Base-by-base conservation (phyloP, 2,113 vertebrate genomes). In the Paedocypris sp. region DNA sequence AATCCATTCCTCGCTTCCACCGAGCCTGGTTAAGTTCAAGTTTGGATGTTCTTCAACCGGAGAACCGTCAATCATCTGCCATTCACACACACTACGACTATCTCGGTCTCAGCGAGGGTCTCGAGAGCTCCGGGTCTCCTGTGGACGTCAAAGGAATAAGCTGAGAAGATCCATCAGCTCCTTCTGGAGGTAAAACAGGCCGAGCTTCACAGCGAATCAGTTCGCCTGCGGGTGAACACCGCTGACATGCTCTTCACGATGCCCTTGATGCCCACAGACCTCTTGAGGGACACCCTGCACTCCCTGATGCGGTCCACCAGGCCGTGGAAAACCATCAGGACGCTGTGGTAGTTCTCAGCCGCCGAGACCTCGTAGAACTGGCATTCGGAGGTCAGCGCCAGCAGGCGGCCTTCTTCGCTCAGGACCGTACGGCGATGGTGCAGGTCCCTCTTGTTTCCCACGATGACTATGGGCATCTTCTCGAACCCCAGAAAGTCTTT, bases 121-220 rank as follows among this genome's bases (percentile, higher is more conserved):
- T n/a, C n/a, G n/a, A n/a, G n/a, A n/a, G n/a, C n/a, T n/a, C n/a
- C n/a, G n/a, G n/a, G n/a, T n/a, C n/a, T n/a, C n/a, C n/a, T n/a
- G n/a, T n/a, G n/a, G n/a, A n/a, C n/a, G n/a, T n/a, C n/a, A n/a
- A n/a, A n/a, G n/a, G n/a, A n/a, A 43, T 47, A 35, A 38, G 12
- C 10, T 29, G 33, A 31, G 18, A 31, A 4, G 32, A 23, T 36
- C n/a, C n/a, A 19, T 12, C 1, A 25, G 12, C n/a, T n/a, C n/a
- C n/a, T n/a, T n/a, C n/a, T n/a, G n/a, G n/a, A n/a, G n/a, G n/a
- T n/a, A n/a, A n/a, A n/a, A n/a, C n/a, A n/a, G n/a, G n/a, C n/a
- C n/a, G n/a, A n/a, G n/a, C 3, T 43, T 84, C 80, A 92, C 36
- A 93, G 75, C 0, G 90, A 92, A 85, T 78, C 79, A 0, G 67